phyloP scores from a whole-genome alignment of 2,888 invertebrate genomes.

The Athalia circularis region DNA sequence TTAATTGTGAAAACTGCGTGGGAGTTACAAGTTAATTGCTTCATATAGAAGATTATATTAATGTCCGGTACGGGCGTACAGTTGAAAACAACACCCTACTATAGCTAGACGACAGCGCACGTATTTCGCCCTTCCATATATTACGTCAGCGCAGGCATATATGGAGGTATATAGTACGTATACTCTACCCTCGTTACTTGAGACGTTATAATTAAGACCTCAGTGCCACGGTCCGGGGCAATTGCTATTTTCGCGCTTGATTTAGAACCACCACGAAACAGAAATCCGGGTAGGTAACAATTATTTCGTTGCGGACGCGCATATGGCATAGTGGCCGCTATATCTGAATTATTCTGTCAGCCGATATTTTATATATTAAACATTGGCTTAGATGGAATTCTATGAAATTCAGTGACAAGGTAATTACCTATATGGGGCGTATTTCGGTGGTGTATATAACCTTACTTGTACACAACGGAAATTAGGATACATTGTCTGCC shows the following conservation, averaged over 20 bases:
- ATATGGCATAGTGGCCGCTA: not conserved
- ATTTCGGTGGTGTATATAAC: too few relatives aligned
- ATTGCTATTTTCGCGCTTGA: slow-evolving; percentile 42
- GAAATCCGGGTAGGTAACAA: not conserved
- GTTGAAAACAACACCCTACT: slow-evolving; percentile 7
- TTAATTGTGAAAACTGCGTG: not conserved
- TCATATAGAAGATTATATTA: slow-evolving; percentile 31
- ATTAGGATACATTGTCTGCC: slow-evolving; percentile 36
- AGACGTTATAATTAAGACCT: slow-evolving; percentile 45
- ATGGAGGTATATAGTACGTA: too few relatives aligned
- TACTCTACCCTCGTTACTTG: slow-evolving; percentile 43
- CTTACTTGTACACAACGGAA: slow-evolving; percentile 14
- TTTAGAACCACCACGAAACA: slow-evolving; percentile 33
- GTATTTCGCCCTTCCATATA: slow-evolving; percentile 38
- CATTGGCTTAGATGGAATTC: not conserved
- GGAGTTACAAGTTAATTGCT: slow-evolving; percentile 15
- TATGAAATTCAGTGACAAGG: slow-evolving; percentile 34
- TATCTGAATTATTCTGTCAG: slow-evolving; percentile 26
- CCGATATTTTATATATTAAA: slow-evolving; percentile 17
- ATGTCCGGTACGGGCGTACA: slow-evolving; percentile 13
- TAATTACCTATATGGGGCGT: slow-evolving; percentile 3
- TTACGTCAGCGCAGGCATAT: slow-evolving; percentile 35
- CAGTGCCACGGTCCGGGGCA: slow-evolving; percentile 36
- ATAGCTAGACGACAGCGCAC: slow-evolving; percentile 1
- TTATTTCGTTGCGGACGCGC: not conserved